phyloP scores from a whole-genome alignment of 2,888 invertebrate genomes.

The Dysmachus trigonus region DNA sequence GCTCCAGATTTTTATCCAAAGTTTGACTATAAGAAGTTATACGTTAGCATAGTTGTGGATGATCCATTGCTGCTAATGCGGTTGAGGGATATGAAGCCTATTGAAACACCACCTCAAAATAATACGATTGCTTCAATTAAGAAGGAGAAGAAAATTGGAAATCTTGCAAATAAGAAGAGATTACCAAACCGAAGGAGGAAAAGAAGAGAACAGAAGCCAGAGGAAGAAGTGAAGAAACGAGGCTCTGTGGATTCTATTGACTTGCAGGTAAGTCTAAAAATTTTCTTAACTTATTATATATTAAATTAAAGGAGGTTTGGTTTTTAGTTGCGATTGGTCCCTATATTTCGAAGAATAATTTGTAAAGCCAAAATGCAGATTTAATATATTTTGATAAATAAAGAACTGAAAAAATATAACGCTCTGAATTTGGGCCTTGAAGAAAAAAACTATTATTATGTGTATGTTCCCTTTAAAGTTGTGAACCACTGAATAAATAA shows the following conservation, averaged over 20 bases:
- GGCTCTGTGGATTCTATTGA: conserved; percentile 67
- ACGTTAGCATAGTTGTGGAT: conserved; percentile 66
- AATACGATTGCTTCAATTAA: neutral
- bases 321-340: too few species aligned
- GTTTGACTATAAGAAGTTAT: conserved; percentile 70
- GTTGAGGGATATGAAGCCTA: neutral
- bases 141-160: conserved; percentile 60
- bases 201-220: conserved; percentile 54
- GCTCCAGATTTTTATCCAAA: conserved; percentile 72
- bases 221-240: conserved; percentile 57
- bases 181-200: conserved; percentile 66
- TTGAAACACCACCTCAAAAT: neutral
- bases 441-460: too few species aligned
- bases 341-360: too few species aligned
- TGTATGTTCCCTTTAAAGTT: too few species aligned
- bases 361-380: too few species aligned
- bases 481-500: too few species aligned
- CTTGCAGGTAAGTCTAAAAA: conserved; percentile 65
- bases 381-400: too few species aligned
- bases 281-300: neutral
- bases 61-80: conserved; percentile 62
- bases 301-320: too few species aligned
- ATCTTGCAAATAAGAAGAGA: conserved; percentile 66
- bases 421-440: too few species aligned
- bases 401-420: too few species aligned